Base-by-base conservation (phyloP, 2,113 vertebrate species). In the Leptobrachium leishanense region DNA sequence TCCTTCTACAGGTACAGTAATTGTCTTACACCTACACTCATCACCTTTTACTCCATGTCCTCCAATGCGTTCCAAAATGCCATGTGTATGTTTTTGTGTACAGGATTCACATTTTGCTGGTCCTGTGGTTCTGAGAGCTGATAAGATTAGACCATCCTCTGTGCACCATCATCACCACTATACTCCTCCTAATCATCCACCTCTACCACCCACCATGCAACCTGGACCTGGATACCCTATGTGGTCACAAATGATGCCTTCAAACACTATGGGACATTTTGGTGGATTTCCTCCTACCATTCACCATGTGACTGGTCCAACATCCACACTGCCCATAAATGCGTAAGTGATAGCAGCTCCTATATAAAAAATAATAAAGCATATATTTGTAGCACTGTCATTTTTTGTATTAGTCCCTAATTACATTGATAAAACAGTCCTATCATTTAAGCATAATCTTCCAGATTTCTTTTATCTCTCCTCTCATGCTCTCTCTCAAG, bases 131-230 rank as follows among this genome's bases (percentile, higher is more conserved):
- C 3, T 83, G 77, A 87, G 79, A 82, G 73, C 88, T 13, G 89
- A 90, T n/a, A 93, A 85, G 82, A 78, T 82, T 10, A 87, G 84
- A 76, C 88, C 68, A 1, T 72, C 88, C 1, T 83, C 84, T 0
- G 88, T 96, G 72, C 92, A 94, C 79, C 95, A 96, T 82, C 94
- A 95, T 76, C 92, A 97, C 84, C 92, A 95, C 79, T 95, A 94
- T 2, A 69, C 90, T 39, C 68, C 89, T 11, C 0, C 84, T 0
- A 85, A 71, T 2, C 75, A 65, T 0, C 0, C 82, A 50, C 81
- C 76, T 62, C 71, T 72, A 0, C 15, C 74, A 41, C 78, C 80
- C 0, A 6, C 42, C 1, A 81, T 85, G 1, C 84, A 88, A 15
- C 76, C 90, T 64, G 86, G 87, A 0, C 76, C 85, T 20, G 86